Evolutionary conservation across 2,797 vertebrate genomes (phyloP).

Genomic region (Sebastes wilsoni): DNA sequence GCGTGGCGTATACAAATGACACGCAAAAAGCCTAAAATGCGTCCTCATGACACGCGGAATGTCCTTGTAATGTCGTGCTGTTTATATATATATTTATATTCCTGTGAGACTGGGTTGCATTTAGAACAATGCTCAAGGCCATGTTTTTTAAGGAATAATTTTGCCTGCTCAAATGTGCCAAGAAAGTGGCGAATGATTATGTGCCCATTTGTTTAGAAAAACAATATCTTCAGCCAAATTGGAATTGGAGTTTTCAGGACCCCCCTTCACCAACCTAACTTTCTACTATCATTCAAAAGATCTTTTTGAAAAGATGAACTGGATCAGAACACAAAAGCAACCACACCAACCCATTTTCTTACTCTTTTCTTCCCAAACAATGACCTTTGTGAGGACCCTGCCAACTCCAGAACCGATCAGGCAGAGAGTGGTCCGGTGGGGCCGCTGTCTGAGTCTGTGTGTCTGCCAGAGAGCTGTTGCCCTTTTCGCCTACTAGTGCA

Average conservation of each 20-base stretch:
- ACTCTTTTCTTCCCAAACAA: conserved; percentile 38
- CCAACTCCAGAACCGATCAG: conserved; percentile 55
- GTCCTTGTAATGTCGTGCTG: too few relatives aligned
- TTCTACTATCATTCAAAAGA: neutral
- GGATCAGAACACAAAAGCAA: neutral
- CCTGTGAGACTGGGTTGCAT: neutral
- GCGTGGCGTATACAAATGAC: too few relatives aligned
- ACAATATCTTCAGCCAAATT: neutral
- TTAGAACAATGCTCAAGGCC: neutral
- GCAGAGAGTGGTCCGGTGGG: conserved; percentile 52
- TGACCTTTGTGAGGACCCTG: conserved; percentile 54
- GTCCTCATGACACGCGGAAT: too few relatives aligned
- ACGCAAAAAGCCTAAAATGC: too few relatives aligned
- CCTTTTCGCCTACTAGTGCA: conserved; percentile 67
- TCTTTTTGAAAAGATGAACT: neutral
- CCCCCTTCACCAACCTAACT: neutral
- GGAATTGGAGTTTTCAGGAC: neutral
- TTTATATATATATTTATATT: too few relatives aligned
- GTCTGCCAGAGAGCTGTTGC: conserved; percentile 57
- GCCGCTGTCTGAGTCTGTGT: conserved; percentile 30
- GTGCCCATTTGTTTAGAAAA: neutral
- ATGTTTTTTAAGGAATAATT: neutral
- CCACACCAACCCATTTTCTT: conserved; percentile 28
- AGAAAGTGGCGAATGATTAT: neutral
- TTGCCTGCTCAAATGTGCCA: neutral